Base-by-base conservation (phyloP, 2,888 invertebrate genomes). In the Lochmaea capreae region DNA sequence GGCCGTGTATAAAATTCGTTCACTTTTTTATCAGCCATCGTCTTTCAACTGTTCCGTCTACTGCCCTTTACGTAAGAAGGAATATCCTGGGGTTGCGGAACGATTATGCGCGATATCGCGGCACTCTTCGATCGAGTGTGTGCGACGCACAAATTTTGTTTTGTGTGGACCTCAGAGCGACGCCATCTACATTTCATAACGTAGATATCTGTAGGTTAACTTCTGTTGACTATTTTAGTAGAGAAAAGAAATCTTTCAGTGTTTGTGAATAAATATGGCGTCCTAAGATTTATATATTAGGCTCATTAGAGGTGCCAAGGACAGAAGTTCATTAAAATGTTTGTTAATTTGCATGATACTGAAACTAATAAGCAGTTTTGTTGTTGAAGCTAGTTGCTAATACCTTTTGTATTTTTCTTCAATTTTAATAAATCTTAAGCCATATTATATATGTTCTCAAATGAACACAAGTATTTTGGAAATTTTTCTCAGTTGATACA, bases 1-100 rank as follows among this genome's bases (percentile, higher is more conserved):
- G 95, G 95, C 81, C 93, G 92, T 84, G 93, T 87, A 88, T 94
- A 95, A 88, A 92, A 95, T 88, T 94, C 93, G 81, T 87, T 87
- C 89, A 94, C 94, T 90, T 93, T 94, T 90, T 93, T 94, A 88
- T 94, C 93, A 92, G 94, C 93, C 85, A 85, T 86, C 75, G 78
- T 81, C 54, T 69, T 70, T 57, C 70, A 66, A 69, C 75, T 71
- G 67, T 77, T 65, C 73, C 68, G 77, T 77, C 78, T 73, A 77
- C 80, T 81, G 79, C 81, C 82, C 81, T 75, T 82, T 81, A 79
- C 79, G 80, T 81, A 80, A 81, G 82, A 83, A 82, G 83, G 80
- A 79, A 78, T 81, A 79, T 81, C 81, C 80, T 80, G 82, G 78
- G 84, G 84, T 82, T 80, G 81, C 80, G 79, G 79, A 80, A 74